These are phyloP conservation scores for Pedicia rivosa DNA, from an alignment of 2,888 invertebrate genomes.

Conservation along the genomic window DNA sequence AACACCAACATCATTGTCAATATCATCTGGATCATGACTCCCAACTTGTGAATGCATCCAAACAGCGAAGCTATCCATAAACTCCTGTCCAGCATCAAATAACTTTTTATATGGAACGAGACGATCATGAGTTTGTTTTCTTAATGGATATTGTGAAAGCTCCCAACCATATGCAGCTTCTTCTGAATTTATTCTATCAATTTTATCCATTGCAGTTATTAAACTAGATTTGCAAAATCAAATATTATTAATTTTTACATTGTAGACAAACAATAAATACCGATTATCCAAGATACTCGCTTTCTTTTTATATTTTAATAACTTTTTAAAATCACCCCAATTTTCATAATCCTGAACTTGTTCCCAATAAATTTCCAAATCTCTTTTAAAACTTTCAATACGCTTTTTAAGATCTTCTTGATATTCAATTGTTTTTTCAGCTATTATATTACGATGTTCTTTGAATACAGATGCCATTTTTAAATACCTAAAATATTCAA, in stretches of 20 bases:
- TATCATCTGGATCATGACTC: conserved; percentile 71
- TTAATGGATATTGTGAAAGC: conserved; percentile 70
- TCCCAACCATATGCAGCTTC: conserved; percentile 81
- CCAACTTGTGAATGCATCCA: conserved; percentile 82
- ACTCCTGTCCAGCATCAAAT: conserved; percentile 79
- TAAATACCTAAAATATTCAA: too few species aligned
- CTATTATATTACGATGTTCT: conserved; percentile 64
- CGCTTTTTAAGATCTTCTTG: conserved; percentile 63
- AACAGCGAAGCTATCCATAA: conserved; percentile 58
- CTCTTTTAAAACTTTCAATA: conserved; percentile 67
- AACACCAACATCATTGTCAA: conserved; percentile 41
- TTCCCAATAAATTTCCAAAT: conserved; percentile 59
- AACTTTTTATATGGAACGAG: conserved; percentile 73
- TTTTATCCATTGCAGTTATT: conserved; percentile 56
- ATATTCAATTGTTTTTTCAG: conserved; percentile 70
- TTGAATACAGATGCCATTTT: conserved; percentile 68
- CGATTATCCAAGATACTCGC: conserved; percentile 58
- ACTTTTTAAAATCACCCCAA: conserved; percentile 72
- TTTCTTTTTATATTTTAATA: conserved; percentile 67
- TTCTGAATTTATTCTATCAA: conserved; percentile 83
- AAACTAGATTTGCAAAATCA: conserved; percentile 15
- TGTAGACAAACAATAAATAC: too few species aligned
- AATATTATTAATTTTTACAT: conserved; percentile 1
- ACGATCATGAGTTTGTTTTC: conserved; percentile 63
- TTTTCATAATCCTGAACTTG: conserved; percentile 74